These are phyloP conservation scores for Engystomops pustulosus DNA, from an alignment of 2,113 vertebrate species.

Conservation along the genomic window DNA sequence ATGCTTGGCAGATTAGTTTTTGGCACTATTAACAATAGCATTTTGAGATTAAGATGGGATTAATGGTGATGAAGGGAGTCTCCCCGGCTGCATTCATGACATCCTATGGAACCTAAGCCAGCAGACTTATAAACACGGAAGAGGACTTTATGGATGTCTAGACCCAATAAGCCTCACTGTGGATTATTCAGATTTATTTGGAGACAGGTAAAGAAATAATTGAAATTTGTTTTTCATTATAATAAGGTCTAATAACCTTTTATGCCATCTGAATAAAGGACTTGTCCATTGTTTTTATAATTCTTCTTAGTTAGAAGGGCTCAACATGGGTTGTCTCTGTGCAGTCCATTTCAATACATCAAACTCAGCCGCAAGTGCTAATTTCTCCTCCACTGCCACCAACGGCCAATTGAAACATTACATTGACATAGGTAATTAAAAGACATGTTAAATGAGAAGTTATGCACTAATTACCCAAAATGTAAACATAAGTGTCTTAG, in stretches of 20 bases:
- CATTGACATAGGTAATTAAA: no score
- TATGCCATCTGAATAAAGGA: neutral
- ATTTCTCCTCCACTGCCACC: no score
- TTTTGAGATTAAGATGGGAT: slow-evolving; percentile 15
- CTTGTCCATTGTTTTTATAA: neutral
- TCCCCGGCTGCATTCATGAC: neutral
- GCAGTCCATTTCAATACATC: no score
- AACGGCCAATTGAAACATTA: no score
- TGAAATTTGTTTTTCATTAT: neutral
- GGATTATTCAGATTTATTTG: slow-evolving; percentile 19
- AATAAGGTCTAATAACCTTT: neutral
- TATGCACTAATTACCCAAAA: no score
- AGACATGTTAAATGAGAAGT: no score
- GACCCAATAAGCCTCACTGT: slow-evolving; percentile 15
- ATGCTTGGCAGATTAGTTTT: no score
- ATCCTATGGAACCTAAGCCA: neutral
- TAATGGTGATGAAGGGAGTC: neutral
- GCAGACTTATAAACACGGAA: neutral
- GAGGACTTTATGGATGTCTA: slow-evolving; percentile 11
- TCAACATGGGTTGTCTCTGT: no score
- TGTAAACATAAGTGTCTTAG: no score
- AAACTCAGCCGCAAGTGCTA: no score
- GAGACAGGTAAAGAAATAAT: neutral
- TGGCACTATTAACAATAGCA: neutral
- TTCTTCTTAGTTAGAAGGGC: neutral